Evolutionary conservation across 2,113 vertebrate genomes (phyloP), one percentile per base, ranked within the genome.

Genomic region (Platycercus adscitus): DNA sequence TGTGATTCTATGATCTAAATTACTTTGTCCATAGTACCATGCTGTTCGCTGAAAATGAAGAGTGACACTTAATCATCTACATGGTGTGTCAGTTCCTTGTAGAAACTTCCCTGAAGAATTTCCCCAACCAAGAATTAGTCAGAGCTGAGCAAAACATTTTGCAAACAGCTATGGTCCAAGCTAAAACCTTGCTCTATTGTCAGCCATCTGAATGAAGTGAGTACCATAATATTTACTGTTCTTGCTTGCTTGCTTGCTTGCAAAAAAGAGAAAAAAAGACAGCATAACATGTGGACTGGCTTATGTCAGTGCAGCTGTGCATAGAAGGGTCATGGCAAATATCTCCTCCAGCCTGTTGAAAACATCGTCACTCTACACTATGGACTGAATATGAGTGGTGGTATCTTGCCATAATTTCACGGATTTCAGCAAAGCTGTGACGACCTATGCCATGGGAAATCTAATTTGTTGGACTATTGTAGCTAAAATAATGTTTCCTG

Each of bases 81-180:
- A 2, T 75, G 56, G 81, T 76, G 17, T 19, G 10, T 76, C 70
- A 65, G 39, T 76, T 84, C 73, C 35, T 26, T 37, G 29, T 71
- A 79, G 53, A 75, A 94, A 91, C 39, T 95, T 93, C 73, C 70
- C 63, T 79, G 56, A 63, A 92, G 61, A 71, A 89, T 89, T 95
- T 91, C 73, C 84, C 78, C 3, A 1, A 49, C 41, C 53, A 72
- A 16, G 20, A 56, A 76, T 91, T 92, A 95, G 65, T 95, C 89
- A 95, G 44, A 87, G 28, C 7, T 1, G 7, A 94, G 70, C 24
- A 87, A 89, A 86, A 47, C 3, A 23, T 69, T 81, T 79, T 89
- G 35, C 68, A 87, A 88, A 88, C 44, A 61, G 56, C 68, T 79
- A 18, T 70, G 33, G 39, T 86, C 73, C 70, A 81, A 85, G 78